A percentile compares a stretch with the other conserved stretches of the same genome.
Conservation (phyloP, 2,113 vertebrate species). For the Nansenia antarctica region DNA sequence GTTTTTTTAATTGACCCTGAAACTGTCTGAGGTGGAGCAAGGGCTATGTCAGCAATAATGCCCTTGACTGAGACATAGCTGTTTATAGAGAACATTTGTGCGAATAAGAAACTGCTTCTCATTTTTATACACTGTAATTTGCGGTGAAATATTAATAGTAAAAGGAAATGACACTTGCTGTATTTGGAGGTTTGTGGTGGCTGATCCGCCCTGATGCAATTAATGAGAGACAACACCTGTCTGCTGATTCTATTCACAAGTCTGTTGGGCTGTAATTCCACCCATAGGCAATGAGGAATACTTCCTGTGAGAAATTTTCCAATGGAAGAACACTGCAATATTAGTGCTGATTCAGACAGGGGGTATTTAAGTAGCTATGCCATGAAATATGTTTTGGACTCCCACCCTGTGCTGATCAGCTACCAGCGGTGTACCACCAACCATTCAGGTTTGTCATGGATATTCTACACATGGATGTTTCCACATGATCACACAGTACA, state of each 20-base stretch:
- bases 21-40: not conserved
- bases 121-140: constrained; percentile 15
- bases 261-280: not conserved
- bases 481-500: no score
- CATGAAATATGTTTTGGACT: not conserved
- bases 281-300: not conserved
- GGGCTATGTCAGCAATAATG: not conserved
- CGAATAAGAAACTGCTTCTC: no score
- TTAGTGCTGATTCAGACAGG: not conserved
- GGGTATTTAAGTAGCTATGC: not conserved
- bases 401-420: no score
- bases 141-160: constrained; percentile 10
- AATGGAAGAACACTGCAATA: not conserved
- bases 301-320: not conserved
- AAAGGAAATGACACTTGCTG: constrained; percentile 15
- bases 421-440: no score
- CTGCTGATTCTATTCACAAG: not conserved
- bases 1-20: no score
- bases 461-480: no score
- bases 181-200: constrained; percentile 1
- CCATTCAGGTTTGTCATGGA: no score
- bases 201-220: constrained; percentile 4
- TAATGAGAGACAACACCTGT: not conserved
- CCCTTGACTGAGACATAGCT: no score
- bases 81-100: no score